These are phyloP conservation scores for Lomographa bimaculata DNA, from an alignment of 2,888 invertebrate genomes.

Conservation along the genomic window DNA sequence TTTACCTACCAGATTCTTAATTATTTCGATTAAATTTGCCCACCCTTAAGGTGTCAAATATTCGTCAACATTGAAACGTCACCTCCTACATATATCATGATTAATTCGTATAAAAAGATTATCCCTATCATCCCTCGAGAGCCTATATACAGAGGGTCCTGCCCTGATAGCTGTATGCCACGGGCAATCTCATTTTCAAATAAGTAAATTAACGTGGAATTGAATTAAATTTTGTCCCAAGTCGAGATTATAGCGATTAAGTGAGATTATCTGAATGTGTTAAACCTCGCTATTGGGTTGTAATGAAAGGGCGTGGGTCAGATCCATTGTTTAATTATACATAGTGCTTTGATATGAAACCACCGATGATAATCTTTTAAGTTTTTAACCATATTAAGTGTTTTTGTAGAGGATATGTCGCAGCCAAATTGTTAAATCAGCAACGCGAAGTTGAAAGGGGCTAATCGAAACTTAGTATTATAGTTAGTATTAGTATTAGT, in stretches of 20 bases:
- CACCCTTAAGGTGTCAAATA: no score
- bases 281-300: constrained; percentile 69
- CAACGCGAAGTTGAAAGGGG: no score
- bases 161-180: constrained; percentile 58
- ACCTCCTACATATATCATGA: constrained; percentile 45
- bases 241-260: constrained; percentile 75
- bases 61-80: constrained; percentile 3
- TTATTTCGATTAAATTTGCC: no score
- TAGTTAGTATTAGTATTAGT: no score
- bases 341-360: constrained; percentile 60
- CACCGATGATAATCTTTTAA: no score
- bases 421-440: no score
- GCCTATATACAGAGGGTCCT: constrained; percentile 52
- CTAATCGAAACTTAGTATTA: no score
- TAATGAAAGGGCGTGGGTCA: constrained; percentile 66
- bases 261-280: constrained; percentile 79
- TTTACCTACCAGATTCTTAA: no score
- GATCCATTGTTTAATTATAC: constrained; percentile 74
- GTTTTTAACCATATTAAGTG: no score
- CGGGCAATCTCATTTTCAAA: constrained; percentile 68
- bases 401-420: no score
- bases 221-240: constrained; percentile 74
- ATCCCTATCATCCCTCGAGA: constrained; percentile 58
- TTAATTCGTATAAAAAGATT: constrained; percentile 64
- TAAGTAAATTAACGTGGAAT: constrained; percentile 78